A percentile compares a stretch with the other conserved stretches of the same genome.
Conservation (phyloP, 64 coral and sea anemone species). For the Catalaphyllia jardinei region DNA sequence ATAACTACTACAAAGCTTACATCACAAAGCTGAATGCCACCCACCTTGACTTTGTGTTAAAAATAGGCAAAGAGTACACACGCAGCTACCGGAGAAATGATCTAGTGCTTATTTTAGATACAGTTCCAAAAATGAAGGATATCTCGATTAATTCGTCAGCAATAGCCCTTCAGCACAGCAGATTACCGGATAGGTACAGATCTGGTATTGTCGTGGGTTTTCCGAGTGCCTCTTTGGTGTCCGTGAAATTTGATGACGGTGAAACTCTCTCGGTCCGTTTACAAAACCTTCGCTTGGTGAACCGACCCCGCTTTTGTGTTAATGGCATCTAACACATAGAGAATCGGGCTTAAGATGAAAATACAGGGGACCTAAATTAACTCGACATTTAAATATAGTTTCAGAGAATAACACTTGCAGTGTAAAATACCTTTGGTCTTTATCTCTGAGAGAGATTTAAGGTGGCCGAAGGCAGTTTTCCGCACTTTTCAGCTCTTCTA, state of each 20-base stretch:
- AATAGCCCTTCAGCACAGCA: background rate
- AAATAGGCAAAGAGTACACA: background rate
- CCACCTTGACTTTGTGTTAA: background rate
- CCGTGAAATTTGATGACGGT: slow-evolving; percentile 3
- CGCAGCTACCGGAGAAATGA: background rate
- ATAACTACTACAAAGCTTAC: background rate
- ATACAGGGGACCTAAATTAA: no score
- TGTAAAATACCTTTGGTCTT: no score
- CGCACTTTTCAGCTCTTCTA: no score
- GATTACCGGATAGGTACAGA: background rate
- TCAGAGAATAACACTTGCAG: no score
- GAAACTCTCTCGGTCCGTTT: background rate
- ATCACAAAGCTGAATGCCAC: background rate
- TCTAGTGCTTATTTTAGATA: slow-evolving; percentile 17
- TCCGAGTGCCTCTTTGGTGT: background rate
- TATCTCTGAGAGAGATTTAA: no score
- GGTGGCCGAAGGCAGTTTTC: no score
- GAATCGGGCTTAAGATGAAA: no score
- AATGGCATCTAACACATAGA: background rate
- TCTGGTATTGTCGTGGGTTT: background rate
- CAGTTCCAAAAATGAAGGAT: background rate
- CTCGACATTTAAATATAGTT: no score
- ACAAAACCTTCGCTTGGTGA: background rate
- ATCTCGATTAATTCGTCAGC: background rate
- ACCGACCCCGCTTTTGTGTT: background rate